Conservation (phyloP, 2,888 invertebrate species). For the Caenorhabditis macrosperma region DNA sequence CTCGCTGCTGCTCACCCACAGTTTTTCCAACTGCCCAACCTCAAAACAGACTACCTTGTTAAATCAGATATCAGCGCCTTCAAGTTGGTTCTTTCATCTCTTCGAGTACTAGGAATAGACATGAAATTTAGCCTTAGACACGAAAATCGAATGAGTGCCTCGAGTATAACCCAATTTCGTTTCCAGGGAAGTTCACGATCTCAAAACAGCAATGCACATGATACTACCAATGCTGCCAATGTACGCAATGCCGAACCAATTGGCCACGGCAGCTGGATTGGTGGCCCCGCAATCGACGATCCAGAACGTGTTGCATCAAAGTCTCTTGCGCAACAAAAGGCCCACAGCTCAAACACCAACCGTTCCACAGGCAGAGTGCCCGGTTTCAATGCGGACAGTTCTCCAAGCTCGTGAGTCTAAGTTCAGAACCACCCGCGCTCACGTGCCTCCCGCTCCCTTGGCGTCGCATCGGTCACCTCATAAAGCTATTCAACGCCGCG, state of each 20-base stretch:
- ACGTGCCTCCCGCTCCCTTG: conserved; percentile 15
- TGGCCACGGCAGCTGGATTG: conserved; percentile 2
- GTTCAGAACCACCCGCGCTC: not conserved
- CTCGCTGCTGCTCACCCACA: conserved; percentile 28
- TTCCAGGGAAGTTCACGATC: conserved; percentile 63
- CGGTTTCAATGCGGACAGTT: conserved; percentile 67
- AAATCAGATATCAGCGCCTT: conserved; percentile 56
- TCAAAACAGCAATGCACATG: conserved; percentile 45
- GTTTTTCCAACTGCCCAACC: conserved; percentile 2
- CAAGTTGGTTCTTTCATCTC: conserved; percentile 33
- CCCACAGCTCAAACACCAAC: conserved; percentile 43
- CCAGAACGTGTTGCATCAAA: conserved; percentile 34
- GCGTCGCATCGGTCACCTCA: conserved; percentile 2
- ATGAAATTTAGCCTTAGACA: too few species aligned
- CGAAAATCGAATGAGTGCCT: too few species aligned
- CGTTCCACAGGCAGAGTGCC: conserved; percentile 66
- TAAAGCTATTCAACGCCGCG: not conserved
- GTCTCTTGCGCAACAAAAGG: conserved; percentile 27
- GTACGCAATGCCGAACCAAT: conserved; percentile 19
- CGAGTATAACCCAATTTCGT: not conserved
- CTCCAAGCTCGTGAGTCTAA: conserved; percentile 58
- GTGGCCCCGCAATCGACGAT: conserved; percentile 3
- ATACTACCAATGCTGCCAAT: conserved; percentile 57
- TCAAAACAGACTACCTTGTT: conserved; percentile 31
- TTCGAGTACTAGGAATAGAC: not conserved